Percentiles rank a stretch among this genome's conserved stretches.
Conservation (phyloP, 2,888 invertebrate species). For the Stenurella melanura region DNA sequence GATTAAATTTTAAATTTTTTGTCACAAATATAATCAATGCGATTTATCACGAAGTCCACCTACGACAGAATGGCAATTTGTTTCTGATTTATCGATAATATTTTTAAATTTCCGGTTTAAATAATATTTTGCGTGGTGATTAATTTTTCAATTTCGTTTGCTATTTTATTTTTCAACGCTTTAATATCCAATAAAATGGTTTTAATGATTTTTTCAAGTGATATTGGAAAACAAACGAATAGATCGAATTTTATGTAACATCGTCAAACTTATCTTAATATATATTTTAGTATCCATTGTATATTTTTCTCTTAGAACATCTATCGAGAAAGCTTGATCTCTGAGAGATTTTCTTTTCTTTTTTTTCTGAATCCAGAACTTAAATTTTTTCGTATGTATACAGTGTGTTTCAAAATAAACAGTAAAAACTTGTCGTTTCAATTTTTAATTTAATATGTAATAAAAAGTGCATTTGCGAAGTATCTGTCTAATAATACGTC, state of each 20-base stretch:
- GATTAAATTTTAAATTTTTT: conserved; percentile 1
- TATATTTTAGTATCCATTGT: no score
- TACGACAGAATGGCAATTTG: neutral
- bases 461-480: no score
- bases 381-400: no score
- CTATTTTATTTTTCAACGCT: neutral
- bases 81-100: neutral
- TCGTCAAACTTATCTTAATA: neutral
- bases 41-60: neutral
- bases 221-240: neutral
- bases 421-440: no score
- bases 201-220: neutral
- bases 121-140: neutral
- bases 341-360: no score
- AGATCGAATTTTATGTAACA: neutral
- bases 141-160: neutral
- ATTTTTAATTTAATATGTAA: no score
- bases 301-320: no score
- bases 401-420: no score
- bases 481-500: no score
- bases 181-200: neutral
- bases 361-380: no score
- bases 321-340: no score
- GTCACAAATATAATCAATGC: neutral
- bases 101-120: neutral